Percentiles rank a stretch among this genome's conserved stretches.
phyloP scores from a whole-genome alignment of 1,140 invertebrate species.

The Temnothorax longispinosus region DNA sequence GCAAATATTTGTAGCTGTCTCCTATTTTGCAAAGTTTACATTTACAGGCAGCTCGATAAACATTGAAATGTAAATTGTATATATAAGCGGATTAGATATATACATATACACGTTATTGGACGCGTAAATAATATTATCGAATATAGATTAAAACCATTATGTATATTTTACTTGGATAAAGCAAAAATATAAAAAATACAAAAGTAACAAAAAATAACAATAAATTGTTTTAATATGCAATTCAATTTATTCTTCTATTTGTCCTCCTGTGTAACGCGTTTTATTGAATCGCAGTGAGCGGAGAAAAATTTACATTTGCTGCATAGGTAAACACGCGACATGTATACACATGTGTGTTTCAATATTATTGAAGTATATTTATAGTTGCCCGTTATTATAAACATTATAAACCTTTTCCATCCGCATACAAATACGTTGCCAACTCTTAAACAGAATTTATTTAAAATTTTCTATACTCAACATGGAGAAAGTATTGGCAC shows the following conservation, averaged over 20 bases:
- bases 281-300: constrained; percentile 44
- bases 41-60: constrained; percentile 27
- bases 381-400: constrained; percentile 43
- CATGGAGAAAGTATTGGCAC: not conserved
- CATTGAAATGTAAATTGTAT: constrained; percentile 22
- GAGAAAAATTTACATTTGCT: constrained; percentile 51
- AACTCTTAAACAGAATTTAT: constrained; percentile 33
- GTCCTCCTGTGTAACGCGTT: constrained; percentile 37
- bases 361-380: constrained; percentile 52
- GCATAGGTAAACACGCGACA: constrained; percentile 36
- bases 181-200: constrained; percentile 34
- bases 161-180: constrained; percentile 40
- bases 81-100: constrained; percentile 15
- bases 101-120: constrained; percentile 3
- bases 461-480: not conserved
- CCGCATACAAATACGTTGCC: not conserved
- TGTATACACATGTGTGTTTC: constrained; percentile 29
- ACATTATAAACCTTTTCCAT: constrained; percentile 40
- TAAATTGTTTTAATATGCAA: constrained; percentile 52
- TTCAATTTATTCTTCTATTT: constrained; percentile 54
- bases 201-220: constrained; percentile 32
- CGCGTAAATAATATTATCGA: constrained; percentile 44
- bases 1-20: constrained; percentile 11
- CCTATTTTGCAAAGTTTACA: constrained; percentile 31
- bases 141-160: constrained; percentile 42